These are phyloP conservation scores for Epinephelus awoara DNA, from an alignment of 2,797 vertebrate species.

Conservation along the genomic window DNA sequence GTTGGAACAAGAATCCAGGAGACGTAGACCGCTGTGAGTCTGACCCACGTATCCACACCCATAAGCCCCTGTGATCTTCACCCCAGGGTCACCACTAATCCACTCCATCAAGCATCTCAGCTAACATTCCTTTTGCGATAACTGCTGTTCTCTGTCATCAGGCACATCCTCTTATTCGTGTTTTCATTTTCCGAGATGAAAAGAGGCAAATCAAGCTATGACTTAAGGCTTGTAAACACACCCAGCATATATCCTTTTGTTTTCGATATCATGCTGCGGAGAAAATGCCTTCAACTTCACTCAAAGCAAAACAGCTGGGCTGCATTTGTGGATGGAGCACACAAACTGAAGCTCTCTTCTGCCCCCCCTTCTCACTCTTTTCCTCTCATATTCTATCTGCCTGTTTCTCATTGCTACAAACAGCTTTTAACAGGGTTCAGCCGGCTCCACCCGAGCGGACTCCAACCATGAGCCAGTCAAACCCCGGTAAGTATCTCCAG, in stretches of 20 bases:
- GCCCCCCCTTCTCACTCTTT: background rate
- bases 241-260: constrained; percentile 64
- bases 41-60: constrained; percentile 59
- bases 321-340: constrained; percentile 63
- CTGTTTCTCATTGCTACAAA: constrained; percentile 72
- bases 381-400: constrained; percentile 52
- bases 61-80: constrained; percentile 65
- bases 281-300: constrained; percentile 44
- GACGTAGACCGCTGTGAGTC: constrained; percentile 43
- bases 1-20: constrained; percentile 57
- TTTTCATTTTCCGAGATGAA: constrained; percentile 74
- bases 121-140: constrained; percentile 70
- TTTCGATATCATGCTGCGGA: constrained; percentile 67
- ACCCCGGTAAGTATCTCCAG: constrained; percentile 85
- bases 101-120: constrained; percentile 53
- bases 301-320: constrained; percentile 73
- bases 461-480: constrained; percentile 78
- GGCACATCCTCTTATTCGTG: constrained; percentile 50
- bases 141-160: constrained; percentile 60
- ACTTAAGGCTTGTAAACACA: constrained; percentile 42
- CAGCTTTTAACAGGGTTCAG: constrained; percentile 87
- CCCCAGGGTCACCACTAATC: constrained; percentile 69
- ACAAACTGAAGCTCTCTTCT: constrained; percentile 53
- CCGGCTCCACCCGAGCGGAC: constrained; percentile 78
- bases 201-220: constrained; percentile 45